These are phyloP conservation scores for Xestia rhomboidea DNA, from an alignment of 2,888 invertebrate species.

Conservation along the genomic window DNA sequence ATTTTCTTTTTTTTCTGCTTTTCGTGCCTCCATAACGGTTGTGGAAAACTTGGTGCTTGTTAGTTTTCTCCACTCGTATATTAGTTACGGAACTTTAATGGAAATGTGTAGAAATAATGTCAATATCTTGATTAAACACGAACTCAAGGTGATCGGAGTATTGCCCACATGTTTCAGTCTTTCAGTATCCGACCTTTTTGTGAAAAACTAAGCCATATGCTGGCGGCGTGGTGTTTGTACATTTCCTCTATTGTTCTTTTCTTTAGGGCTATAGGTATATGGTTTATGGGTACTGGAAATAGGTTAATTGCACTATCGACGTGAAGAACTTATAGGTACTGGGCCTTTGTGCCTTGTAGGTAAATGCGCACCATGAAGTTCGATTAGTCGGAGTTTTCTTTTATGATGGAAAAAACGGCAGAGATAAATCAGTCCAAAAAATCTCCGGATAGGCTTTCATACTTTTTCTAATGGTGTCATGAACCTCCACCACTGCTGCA, in stretches of 20 bases:
- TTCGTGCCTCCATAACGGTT: not conserved
- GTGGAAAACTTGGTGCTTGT: slow-evolving; percentile 7
- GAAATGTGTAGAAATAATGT: slow-evolving; percentile 47
- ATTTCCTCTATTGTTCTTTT: slow-evolving; percentile 58
- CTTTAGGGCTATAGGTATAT: slow-evolving; percentile 39
- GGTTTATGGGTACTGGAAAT: slow-evolving; percentile 52
- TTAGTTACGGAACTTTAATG: slow-evolving; percentile 36
- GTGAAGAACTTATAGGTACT: slow-evolving; percentile 4
- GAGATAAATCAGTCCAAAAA: not conserved
- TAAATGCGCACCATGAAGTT: not conserved
- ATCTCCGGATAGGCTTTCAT: not conserved
- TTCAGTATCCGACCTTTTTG: slow-evolving; percentile 46
- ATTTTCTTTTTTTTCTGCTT: not conserved
- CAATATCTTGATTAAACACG: slow-evolving; percentile 60
- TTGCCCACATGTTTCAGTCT: slow-evolving; percentile 60
- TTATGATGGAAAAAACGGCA: not conserved
- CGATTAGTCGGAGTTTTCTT: not conserved
- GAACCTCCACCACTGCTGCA: not conserved
- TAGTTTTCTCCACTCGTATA: slow-evolving; percentile 10
- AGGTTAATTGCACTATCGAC: slow-evolving; percentile 52
- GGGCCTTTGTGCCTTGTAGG: not conserved
- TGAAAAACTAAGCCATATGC: slow-evolving; percentile 52
- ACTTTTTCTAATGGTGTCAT: not conserved
- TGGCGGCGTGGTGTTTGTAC: slow-evolving; percentile 42
- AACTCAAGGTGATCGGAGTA: slow-evolving; percentile 46